A percentile compares a stretch with the other conserved stretches of the same genome.
Conservation (phyloP, 2,797 vertebrate species). For the Poecilia wingei region DNA sequence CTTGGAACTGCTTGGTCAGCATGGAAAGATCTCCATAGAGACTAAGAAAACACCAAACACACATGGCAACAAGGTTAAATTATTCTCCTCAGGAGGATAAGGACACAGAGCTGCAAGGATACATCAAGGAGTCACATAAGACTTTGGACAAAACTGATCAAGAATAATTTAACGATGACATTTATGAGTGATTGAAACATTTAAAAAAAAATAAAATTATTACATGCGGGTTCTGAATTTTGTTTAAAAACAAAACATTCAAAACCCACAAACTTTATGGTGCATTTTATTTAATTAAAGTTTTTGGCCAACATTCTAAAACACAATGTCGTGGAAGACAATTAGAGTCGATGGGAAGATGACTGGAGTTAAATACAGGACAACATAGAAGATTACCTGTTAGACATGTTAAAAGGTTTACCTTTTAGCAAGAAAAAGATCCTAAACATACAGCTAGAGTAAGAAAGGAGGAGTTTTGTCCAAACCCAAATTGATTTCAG, state of each 20-base stretch:
- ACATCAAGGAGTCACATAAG: too few relatives aligned
- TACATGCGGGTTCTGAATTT: background rate
- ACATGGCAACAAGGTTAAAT: slow-evolving; percentile 72
- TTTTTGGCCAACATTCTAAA: background rate
- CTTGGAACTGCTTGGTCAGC: slow-evolving; percentile 64
- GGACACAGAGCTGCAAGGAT: slow-evolving; percentile 36
- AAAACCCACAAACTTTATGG: background rate
- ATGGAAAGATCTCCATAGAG: slow-evolving; percentile 84
- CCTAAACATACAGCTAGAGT: background rate
- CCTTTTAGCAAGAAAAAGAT: background rate
- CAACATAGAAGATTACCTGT: background rate
- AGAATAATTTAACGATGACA: too few relatives aligned
- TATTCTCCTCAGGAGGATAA: slow-evolving; percentile 59
- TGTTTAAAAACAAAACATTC: background rate
- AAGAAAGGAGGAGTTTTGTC: too few relatives aligned
- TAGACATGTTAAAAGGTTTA: background rate
- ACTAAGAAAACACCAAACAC: slow-evolving; percentile 78
- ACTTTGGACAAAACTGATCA: too few relatives aligned
- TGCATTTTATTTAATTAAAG: background rate
- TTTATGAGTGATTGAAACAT: background rate
- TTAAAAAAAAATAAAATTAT: background rate
- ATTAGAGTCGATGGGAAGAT: background rate
- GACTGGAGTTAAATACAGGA: background rate
- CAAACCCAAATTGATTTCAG: background rate
- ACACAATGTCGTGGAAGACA: background rate